Conservation (phyloP, 2,888 invertebrate genomes). For the Saturnia pavonia region DNA sequence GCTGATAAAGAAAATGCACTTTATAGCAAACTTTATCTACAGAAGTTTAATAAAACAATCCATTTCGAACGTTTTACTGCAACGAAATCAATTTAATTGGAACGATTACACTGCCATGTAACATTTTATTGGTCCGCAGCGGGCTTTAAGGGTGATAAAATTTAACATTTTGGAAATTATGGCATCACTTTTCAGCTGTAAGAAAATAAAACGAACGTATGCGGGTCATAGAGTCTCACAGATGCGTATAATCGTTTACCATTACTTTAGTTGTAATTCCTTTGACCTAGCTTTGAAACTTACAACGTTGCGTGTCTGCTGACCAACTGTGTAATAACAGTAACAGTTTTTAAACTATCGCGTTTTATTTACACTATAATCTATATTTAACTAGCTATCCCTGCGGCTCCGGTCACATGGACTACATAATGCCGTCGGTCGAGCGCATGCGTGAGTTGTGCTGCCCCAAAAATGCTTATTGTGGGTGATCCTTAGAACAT, state of each 20-base stretch:
- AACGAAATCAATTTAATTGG: slow-evolving; percentile 15
- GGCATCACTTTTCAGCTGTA: slow-evolving; percentile 9
- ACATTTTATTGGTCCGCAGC: slow-evolving; percentile 16
- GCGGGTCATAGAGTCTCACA: neutral
- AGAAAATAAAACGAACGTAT: slow-evolving; percentile 16
- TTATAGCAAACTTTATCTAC: slow-evolving; percentile 9
- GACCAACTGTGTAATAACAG: neutral
- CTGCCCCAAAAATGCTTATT: no score
- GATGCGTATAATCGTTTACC: neutral
- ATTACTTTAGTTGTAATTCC: neutral
- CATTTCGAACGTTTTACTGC: slow-evolving; percentile 14
- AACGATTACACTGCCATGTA: slow-evolving; percentile 14
- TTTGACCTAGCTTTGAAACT: neutral
- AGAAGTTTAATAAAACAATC: slow-evolving; percentile 10
- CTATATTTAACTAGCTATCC: neutral
- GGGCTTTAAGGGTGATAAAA: slow-evolving; percentile 19
- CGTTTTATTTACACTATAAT: no score
- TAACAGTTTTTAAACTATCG: no score
- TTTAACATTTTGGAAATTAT: slow-evolving; percentile 21
- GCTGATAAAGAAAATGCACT: neutral
- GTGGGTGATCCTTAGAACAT: no score
- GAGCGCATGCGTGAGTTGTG: no score
- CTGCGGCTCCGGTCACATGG: no score
- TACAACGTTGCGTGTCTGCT: neutral
- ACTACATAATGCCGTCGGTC: no score